A percentile compares a stretch with the other conserved stretches of the same genome.
These are phyloP conservation scores for Todiramphus chloris DNA, from an alignment of 2,113 vertebrate species.

Conservation along the genomic window DNA sequence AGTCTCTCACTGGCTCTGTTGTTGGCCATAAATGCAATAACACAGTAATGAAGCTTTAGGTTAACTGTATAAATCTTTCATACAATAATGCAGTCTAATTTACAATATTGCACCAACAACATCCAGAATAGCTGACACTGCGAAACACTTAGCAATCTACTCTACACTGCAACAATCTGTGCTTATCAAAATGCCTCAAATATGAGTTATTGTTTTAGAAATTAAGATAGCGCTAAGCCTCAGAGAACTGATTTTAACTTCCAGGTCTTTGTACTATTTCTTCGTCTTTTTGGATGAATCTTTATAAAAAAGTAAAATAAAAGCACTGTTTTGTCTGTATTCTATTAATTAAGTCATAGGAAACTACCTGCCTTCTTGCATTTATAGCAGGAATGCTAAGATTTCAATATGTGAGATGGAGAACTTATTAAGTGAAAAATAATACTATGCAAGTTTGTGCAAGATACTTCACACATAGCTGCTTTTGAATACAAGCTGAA, in stretches of 20 bases:
- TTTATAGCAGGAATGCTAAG: neutral
- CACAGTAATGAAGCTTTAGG: neutral
- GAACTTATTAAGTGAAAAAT: neutral
- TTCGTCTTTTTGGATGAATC: neutral
- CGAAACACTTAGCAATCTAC: neutral
- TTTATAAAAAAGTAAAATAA: neutral
- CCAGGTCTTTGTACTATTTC: neutral
- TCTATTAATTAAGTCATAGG: neutral
- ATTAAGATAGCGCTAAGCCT: neutral
- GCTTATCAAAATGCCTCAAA: neutral
- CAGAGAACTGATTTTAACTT: neutral
- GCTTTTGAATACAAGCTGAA: neutral
- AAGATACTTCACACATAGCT: neutral
- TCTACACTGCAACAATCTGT: neutral
- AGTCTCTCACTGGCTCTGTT: neutral
- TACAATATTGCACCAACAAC: neutral
- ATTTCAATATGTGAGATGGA: neutral
- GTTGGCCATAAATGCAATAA: neutral
- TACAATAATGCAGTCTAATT: neutral
- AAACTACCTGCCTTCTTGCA: neutral
- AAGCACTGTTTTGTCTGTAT: neutral
- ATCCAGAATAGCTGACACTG: neutral
- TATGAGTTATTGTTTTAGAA: neutral
- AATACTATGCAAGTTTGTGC: neutral
- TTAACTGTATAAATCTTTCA: neutral